A percentile compares a stretch with the other conserved stretches of the same genome.
Evolutionary conservation across 2,113 vertebrate genomes (phyloP).

Genomic region (Larimichthys crocea): DNA sequence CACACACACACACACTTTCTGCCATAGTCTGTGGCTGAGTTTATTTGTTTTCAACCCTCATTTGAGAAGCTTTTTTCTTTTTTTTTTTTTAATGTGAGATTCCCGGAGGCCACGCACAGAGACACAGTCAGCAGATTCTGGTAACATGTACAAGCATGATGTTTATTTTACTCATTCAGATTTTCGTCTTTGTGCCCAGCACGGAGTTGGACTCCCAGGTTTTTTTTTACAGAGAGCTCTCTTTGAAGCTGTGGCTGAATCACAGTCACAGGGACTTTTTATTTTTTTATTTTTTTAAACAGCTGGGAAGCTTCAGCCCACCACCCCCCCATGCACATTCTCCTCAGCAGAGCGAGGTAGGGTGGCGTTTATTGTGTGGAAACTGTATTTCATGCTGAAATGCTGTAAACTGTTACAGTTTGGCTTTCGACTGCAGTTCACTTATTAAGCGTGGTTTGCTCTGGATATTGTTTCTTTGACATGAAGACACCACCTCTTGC

Average conservation of each 20-base stretch:
- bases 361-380: not conserved
- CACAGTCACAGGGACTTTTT: conserved; percentile 39
- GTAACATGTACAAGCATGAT: conserved; percentile 74
- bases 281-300: conserved; percentile 24
- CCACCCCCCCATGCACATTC: not conserved
- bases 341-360: not conserved
- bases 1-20: not conserved
- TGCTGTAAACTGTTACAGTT: not conserved
- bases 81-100: conserved; percentile 44
- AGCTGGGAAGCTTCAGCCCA: conserved; percentile 28
- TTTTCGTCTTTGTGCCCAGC: conserved; percentile 63
- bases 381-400: conserved; percentile 11
- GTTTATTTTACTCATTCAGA: conserved; percentile 76
- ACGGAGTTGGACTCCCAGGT: conserved; percentile 56
- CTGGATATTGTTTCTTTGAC: not conserved
- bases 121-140: conserved; percentile 74
- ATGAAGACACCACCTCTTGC: not conserved
- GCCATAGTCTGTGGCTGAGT: not conserved
- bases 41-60: conserved; percentile 41
- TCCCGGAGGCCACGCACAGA: conserved; percentile 62
- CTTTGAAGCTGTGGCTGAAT: conserved; percentile 57
- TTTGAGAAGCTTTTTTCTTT: conserved; percentile 54
- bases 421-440: not conserved
- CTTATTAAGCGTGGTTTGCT: not conserved
- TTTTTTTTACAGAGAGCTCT: conserved; percentile 37